These are phyloP conservation scores for Euclidia mi DNA, from an alignment of 2,888 invertebrate genomes.

Conservation along the genomic window DNA sequence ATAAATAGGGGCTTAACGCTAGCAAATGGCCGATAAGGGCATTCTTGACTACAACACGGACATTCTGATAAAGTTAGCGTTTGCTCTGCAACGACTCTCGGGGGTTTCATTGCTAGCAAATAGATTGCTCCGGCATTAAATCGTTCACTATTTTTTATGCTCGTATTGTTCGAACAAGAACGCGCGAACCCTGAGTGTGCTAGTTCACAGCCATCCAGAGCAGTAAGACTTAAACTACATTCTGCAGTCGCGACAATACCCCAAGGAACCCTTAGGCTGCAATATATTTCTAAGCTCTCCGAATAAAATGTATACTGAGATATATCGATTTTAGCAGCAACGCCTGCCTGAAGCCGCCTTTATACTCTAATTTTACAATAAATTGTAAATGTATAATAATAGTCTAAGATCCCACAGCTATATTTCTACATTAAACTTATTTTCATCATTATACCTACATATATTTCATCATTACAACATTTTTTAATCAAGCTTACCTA, in stretches of 20 bases:
- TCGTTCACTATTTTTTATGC: conserved; percentile 63
- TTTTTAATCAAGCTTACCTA: too few species aligned
- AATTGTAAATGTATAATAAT: too few species aligned
- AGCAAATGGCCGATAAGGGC: conserved; percentile 85
- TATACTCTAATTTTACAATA: too few species aligned
- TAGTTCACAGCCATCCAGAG: not conserved
- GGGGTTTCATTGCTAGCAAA: conserved; percentile 75
- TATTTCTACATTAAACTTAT: too few species aligned
- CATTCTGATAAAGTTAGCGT: conserved; percentile 85
- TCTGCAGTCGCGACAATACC: conserved; percentile 4
- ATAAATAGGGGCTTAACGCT: conserved; percentile 83
- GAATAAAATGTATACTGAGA: not conserved
- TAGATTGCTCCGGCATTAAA: conserved; percentile 71
- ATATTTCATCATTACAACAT: too few species aligned
- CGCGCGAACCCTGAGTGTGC: not conserved
- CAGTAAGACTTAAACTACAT: not conserved
- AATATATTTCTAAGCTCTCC: conserved; percentile 1
- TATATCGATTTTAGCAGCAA: not conserved
- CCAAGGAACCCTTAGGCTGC: not conserved
- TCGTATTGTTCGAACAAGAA: conserved; percentile 12
- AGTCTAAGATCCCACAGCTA: too few species aligned
- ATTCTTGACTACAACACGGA: conserved; percentile 84
- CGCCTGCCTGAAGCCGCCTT: too few species aligned
- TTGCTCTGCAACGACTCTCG: conserved; percentile 79
- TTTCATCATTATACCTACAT: too few species aligned